A percentile compares a stretch with the other conserved stretches of the same genome.
phyloP scores from a whole-genome alignment of 2,797 vertebrate species.

The Melanogrammus aeglefinus region DNA sequence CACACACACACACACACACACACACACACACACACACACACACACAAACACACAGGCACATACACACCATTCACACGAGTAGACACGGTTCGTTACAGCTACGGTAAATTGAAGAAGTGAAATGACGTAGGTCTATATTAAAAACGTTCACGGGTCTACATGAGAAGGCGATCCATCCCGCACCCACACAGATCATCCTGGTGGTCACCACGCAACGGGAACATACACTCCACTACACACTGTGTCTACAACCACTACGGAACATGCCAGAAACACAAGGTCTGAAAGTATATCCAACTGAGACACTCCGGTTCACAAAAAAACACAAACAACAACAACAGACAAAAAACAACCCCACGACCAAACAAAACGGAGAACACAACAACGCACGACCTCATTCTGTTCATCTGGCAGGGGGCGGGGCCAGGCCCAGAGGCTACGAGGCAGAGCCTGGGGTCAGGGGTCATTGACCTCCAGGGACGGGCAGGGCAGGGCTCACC shows the following conservation, averaged over 20 bases:
- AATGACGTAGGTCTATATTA: slow-evolving; percentile 38
- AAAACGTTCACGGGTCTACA: slow-evolving; percentile 28
- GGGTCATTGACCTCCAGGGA: slow-evolving; percentile 8
- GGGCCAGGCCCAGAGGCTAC: background rate
- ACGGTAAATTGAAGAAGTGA: slow-evolving; percentile 14
- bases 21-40: too few relatives aligned
- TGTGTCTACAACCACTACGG: slow-evolving; percentile 36
- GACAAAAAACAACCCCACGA: background rate
- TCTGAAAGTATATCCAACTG: background rate
- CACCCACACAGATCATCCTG: background rate
- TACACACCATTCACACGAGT: too few relatives aligned
- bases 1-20: too few relatives aligned
- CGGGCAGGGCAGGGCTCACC: slow-evolving; percentile 80
- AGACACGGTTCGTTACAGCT: too few relatives aligned
- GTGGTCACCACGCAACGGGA: background rate
- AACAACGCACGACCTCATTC: slow-evolving; percentile 12
- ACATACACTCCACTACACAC: slow-evolving; percentile 48
- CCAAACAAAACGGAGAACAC: slow-evolving; percentile 38
- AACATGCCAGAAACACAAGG: slow-evolving; percentile 39
- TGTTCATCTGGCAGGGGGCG: background rate
- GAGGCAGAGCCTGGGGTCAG: background rate
- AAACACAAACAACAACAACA: background rate
- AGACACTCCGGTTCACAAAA: slow-evolving; percentile 20
- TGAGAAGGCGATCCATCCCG: slow-evolving; percentile 21
- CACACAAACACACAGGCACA: too few relatives aligned